Percentiles rank a stretch among this genome's conserved stretches.
phyloP scores from a whole-genome alignment of 2,888 invertebrate species.

The Nycteola revayana region DNA sequence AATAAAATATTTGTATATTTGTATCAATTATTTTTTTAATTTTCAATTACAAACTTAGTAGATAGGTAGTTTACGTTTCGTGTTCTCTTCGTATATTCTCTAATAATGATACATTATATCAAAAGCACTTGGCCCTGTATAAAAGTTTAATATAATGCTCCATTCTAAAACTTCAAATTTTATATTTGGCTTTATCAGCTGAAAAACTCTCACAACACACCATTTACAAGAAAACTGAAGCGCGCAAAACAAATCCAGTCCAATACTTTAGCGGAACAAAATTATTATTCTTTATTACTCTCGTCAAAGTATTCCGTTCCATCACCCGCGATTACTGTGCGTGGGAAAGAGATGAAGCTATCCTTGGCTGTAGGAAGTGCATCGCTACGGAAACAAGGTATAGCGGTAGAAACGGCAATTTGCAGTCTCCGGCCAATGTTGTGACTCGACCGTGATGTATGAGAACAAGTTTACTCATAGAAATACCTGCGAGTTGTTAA shows the following conservation, averaged over 20 bases:
- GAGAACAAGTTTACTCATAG: constrained; percentile 46
- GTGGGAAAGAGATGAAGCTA: constrained; percentile 27
- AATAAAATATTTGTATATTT: too few species aligned
- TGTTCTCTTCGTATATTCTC: too few species aligned
- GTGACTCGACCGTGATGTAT: constrained; percentile 42
- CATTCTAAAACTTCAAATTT: too few species aligned
- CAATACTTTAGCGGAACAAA: constrained; percentile 25
- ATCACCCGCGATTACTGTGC: constrained; percentile 8
- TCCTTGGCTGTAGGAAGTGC: constrained; percentile 35
- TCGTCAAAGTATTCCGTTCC: constrained; percentile 23
- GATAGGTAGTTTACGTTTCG: too few species aligned
- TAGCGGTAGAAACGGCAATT: constrained; percentile 37
- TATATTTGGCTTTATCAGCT: too few species aligned
- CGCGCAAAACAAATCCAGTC: constrained; percentile 21
- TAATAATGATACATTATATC: too few species aligned
- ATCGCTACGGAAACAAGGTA: constrained; percentile 41
- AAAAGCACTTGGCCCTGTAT: too few species aligned
- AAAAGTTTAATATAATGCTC: too few species aligned
- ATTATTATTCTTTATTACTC: constrained; percentile 27
- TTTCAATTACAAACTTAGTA: too few species aligned
- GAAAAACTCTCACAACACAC: too few species aligned
- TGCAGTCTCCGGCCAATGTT: constrained; percentile 32
- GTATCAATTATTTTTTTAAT: too few species aligned
- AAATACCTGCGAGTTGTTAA: constrained; percentile 50
- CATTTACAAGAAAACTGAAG: constrained; percentile 2